Percentiles rank a stretch among this genome's conserved stretches.
These are phyloP conservation scores for Leucophenga maculata DNA, from an alignment of 2,888 invertebrate genomes.

Conservation along the genomic window DNA sequence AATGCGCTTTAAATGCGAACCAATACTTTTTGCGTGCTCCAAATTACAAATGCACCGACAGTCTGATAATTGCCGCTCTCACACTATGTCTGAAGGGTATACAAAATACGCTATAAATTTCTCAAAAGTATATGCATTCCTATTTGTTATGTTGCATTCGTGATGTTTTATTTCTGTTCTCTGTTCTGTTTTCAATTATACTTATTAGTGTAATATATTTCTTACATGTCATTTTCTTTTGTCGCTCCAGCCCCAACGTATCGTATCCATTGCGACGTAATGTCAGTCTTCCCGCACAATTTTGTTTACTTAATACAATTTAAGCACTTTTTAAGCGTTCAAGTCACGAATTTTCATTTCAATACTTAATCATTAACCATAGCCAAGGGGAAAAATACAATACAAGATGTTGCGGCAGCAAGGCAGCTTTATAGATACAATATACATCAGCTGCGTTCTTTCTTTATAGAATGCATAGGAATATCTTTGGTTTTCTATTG, in stretches of 20 bases:
- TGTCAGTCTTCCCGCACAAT: constrained; percentile 55
- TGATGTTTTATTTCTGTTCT: constrained; percentile 9
- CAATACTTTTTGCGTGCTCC: no score
- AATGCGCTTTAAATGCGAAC: no score
- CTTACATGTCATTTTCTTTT: constrained; percentile 27
- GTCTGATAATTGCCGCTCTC: no score
- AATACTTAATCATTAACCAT: constrained; percentile 44
- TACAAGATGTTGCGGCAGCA: not conserved
- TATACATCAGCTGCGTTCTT: constrained; percentile 53
- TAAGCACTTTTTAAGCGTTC: constrained; percentile 66
- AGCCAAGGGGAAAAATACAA: constrained; percentile 17
- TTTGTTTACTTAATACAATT: constrained; percentile 63
- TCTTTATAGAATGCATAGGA: constrained; percentile 21
- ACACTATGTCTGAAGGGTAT: no score
- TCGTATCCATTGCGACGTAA: constrained; percentile 32
- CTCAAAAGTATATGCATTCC: no score
- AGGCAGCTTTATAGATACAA: no score
- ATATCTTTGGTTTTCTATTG: constrained; percentile 29
- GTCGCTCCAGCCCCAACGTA: not conserved
- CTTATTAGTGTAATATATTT: constrained; percentile 16
- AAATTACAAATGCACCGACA: no score
- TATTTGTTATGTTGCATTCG: no score
- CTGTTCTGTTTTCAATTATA: constrained; percentile 58
- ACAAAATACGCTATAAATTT: no score
- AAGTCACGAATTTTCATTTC: constrained; percentile 67